These are phyloP conservation scores for Crocidura indochinensis DNA, from an alignment of 2,797 vertebrate genomes.

Conservation along the genomic window DNA sequence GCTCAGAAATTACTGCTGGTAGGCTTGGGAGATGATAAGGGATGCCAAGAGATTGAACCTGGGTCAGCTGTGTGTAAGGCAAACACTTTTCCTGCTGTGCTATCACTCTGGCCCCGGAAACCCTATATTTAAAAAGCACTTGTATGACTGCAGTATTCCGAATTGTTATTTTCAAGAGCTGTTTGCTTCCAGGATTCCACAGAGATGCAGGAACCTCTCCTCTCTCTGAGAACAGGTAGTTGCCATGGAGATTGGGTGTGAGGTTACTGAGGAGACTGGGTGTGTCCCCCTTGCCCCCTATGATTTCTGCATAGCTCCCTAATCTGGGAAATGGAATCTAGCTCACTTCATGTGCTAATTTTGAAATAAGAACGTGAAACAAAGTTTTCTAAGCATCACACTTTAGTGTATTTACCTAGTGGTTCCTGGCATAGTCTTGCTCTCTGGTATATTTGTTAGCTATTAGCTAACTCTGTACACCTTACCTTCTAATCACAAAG, in stretches of 20 bases:
- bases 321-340: slow-evolving; percentile 9
- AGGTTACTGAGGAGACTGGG: slow-evolving; percentile 21
- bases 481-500: neutral
- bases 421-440: neutral
- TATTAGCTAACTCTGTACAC: neutral
- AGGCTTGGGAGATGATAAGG: too few relatives aligned
- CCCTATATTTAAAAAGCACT: neutral
- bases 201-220: neutral
- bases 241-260: slow-evolving; percentile 67
- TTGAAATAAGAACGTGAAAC: neutral
- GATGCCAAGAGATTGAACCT: too few relatives aligned
- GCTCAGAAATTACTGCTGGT: too few relatives aligned
- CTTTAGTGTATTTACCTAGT: neutral
- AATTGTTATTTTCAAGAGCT: slow-evolving; percentile 20
- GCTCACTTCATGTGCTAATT: neutral
- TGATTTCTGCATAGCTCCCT: slow-evolving; percentile 47
- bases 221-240: slow-evolving; percentile 38
- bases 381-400: slow-evolving; percentile 33
- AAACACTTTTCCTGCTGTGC: too few relatives aligned
- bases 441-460: slow-evolving; percentile 21
- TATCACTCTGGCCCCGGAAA: neutral
- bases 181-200: neutral
- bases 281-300: neutral
- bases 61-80: too few relatives aligned
- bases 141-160: neutral